Evolutionary conservation across 2,797 vertebrate genomes (phyloP), one percentile per base, ranked within the genome.

Genomic region (Urophycis tenuis): DNA sequence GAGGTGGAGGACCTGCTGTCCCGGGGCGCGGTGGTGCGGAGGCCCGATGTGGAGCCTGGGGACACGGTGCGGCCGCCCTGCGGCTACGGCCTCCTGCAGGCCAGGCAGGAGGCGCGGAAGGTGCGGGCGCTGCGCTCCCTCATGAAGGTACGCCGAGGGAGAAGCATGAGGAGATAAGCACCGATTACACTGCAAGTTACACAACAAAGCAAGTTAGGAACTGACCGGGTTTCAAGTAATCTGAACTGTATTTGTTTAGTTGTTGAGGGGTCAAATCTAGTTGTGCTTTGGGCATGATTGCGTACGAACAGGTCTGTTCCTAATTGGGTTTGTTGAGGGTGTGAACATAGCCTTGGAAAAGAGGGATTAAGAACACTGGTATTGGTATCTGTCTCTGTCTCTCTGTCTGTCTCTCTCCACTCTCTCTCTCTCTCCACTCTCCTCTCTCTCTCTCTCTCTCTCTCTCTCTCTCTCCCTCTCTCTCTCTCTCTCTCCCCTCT

Each of bases 101-200:
- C 94, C 14, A 94, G 92, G 86, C 91, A 93, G 72, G 93, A 95
- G 75, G 94, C 94, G 0, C 88, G 92, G 71, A 95, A 93, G 87
- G 85, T 92, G 71, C 84, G 86, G 71, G 86, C 88, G 0, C 88
- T 95, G 39, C 80, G 79, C 15, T 83, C 87, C 1, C 88, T 94
- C 25, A 94, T 95, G 90, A 93, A 81, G 89, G 94, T 94, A 64
- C 22, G 11, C 35, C 9, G 9, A 9, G 81, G 81, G 30, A 60
- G 2, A 8, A 75, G 69, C 2, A 1, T 0, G 36, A 33, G 12
- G 5, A 30, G 64, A 29, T 3, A 2, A 29, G 29, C 15, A 31
- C 5, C 31, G 10, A 34, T 34, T 34, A 36, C 14, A 41, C 39
- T n/a, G n/a, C n/a, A 33, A 45, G 29, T 25, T 41, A n/a, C n/a